phyloP scores from a whole-genome alignment of 2,797 vertebrate species.

The Rhynchonycteris naso region DNA sequence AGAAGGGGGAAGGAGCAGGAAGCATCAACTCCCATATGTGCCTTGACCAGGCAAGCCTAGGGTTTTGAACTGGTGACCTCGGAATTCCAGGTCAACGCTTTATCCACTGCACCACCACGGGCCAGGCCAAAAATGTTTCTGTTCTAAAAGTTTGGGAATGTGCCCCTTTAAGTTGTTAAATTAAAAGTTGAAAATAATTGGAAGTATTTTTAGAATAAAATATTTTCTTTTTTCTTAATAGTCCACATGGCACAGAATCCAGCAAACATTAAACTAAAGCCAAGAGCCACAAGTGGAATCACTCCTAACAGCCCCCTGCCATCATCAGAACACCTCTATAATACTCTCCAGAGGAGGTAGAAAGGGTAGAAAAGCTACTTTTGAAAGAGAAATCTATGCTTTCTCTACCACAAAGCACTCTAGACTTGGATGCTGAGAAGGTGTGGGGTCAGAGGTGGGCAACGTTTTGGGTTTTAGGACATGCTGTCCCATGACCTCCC shows the following conservation, averaged over 20 bases:
- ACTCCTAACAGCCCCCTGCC: neutral
- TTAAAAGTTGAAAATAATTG: neutral
- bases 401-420: neutral
- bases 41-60: no score
- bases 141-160: neutral
- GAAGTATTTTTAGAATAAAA: neutral
- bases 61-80: no score
- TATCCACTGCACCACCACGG: no score
- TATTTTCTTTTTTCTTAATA: neutral
- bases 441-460: neutral
- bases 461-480: neutral
- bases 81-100: no score
- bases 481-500: neutral
- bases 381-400: neutral
- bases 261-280: neutral
- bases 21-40: no score
- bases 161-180: neutral
- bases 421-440: neutral
- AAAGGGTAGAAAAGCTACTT: neutral
- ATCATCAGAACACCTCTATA: neutral
- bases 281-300: neutral
- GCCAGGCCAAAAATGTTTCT: neutral
- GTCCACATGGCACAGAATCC: neutral
- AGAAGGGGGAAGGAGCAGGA: no score
- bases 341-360: neutral